Conservation (phyloP, 2,797 vertebrate species). For the Cyclopterus lumpus region DNA sequence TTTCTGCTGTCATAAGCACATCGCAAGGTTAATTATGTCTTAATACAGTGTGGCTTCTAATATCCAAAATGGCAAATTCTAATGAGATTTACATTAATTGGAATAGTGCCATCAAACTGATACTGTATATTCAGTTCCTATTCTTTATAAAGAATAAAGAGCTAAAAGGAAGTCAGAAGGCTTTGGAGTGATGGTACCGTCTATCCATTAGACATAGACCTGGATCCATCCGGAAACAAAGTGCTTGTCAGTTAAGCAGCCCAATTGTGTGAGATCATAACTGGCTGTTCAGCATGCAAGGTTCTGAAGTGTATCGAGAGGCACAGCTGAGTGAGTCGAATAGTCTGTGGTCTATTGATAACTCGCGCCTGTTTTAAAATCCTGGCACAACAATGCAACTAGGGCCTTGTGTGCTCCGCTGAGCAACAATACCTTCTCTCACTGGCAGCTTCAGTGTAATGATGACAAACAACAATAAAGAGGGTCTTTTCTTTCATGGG, state of each 20-base stretch:
- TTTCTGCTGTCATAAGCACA: slow-evolving; percentile 74
- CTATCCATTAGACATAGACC: slow-evolving; percentile 64
- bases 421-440: slow-evolving; percentile 85
- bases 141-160: slow-evolving; percentile 18
- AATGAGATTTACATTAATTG: slow-evolving; percentile 73
- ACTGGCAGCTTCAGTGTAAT: slow-evolving; percentile 77
- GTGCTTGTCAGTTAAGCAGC: slow-evolving; percentile 70
- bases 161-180: slow-evolving; percentile 51
- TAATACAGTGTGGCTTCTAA: slow-evolving; percentile 61
- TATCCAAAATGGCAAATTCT: slow-evolving; percentile 66
- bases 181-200: slow-evolving; percentile 45
- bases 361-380: slow-evolving; percentile 85
- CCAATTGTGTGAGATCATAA: slow-evolving; percentile 75
- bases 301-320: slow-evolving; percentile 83
- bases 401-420: slow-evolving; percentile 82
- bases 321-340: slow-evolving; percentile 80
- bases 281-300: slow-evolving; percentile 71
- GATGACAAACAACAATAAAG: slow-evolving; percentile 83
- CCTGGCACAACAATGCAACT: slow-evolving; percentile 82
- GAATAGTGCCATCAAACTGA: slow-evolving; percentile 53
- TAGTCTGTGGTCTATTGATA: slow-evolving; percentile 86
- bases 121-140: slow-evolving; percentile 10
- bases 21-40: slow-evolving; percentile 74
- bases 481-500: slow-evolving; percentile 49
- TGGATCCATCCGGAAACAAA: slow-evolving; percentile 72